These are phyloP conservation scores for Ennomos quercinarius DNA, from an alignment of 2,888 invertebrate genomes.

Conservation along the genomic window DNA sequence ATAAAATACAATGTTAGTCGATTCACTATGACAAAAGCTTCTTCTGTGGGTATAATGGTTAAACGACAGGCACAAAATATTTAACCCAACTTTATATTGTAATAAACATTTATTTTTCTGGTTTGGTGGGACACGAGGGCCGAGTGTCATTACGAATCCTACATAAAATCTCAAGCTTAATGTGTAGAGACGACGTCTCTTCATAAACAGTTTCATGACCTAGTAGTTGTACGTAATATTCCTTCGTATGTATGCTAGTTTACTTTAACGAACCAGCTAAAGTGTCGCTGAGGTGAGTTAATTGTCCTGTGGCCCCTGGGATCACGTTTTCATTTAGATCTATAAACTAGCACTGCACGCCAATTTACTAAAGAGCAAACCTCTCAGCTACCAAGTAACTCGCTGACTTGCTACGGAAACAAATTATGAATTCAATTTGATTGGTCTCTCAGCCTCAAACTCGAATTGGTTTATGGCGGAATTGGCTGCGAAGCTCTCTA, in stretches of 20 bases:
- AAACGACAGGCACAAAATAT: too few species aligned
- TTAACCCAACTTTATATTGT: background rate
- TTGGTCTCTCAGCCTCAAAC: slow-evolving; percentile 47
- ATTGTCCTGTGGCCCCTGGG: slow-evolving; percentile 51
- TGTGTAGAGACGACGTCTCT: slow-evolving; percentile 10
- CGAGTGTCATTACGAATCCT: slow-evolving; percentile 8
- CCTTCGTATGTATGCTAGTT: slow-evolving; percentile 17
- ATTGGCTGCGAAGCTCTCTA: slow-evolving; percentile 20
- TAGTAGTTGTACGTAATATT: slow-evolving; percentile 14
- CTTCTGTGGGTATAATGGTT: too few species aligned
- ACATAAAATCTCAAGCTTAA: slow-evolving; percentile 24
- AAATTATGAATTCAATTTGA: slow-evolving; percentile 65
- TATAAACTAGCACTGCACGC: slow-evolving; percentile 54
- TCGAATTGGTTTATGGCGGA: slow-evolving; percentile 26
- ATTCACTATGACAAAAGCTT: too few species aligned
- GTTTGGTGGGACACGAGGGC: slow-evolving; percentile 8
- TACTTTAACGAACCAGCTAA: slow-evolving; percentile 32
- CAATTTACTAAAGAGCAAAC: slow-evolving; percentile 60
- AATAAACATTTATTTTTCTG: slow-evolving; percentile 3
- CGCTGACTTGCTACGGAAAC: slow-evolving; percentile 54
- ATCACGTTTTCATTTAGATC: slow-evolving; percentile 53
- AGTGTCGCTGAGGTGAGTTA: slow-evolving; percentile 32
- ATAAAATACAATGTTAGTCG: too few species aligned
- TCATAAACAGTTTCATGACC: slow-evolving; percentile 26
- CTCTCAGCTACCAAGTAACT: slow-evolving; percentile 46